Evolutionary conservation across 1,140 invertebrate genomes (phyloP).

Genomic region (Magallana ariakensis): DNA sequence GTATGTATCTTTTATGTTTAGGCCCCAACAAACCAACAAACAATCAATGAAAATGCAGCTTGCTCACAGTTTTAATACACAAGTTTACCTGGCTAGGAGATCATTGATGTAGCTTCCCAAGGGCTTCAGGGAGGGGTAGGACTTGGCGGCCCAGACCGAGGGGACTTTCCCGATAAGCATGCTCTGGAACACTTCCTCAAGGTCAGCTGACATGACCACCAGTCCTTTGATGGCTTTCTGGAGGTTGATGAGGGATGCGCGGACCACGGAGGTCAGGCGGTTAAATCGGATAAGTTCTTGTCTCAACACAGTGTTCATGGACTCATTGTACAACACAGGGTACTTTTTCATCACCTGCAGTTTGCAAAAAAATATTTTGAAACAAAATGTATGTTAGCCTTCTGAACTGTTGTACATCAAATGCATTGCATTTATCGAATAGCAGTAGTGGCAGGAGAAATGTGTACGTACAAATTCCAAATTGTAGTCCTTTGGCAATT

Average conservation of each 20-base stretch:
- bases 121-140: conserved; percentile 80
- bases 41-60: too few relatives aligned
- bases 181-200: conserved; percentile 79
- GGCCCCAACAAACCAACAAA: too few relatives aligned
- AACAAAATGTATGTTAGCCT: neutral
- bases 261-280: conserved; percentile 74
- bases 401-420: too few relatives aligned
- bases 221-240: conserved; percentile 80
- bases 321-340: conserved; percentile 79
- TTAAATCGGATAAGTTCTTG: conserved; percentile 80
- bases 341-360: conserved; percentile 78
- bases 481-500: conserved; percentile 78
- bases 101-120: conserved; percentile 79
- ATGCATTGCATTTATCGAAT: too few relatives aligned
- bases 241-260: conserved; percentile 75
- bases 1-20: too few relatives aligned
- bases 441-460: too few relatives aligned
- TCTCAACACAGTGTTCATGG: conserved; percentile 80
- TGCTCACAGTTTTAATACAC: neutral
- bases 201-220: conserved; percentile 79
- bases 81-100: conserved; percentile 77
- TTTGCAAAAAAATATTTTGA: neutral
- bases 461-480: conserved; percentile 73
- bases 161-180: conserved; percentile 81
- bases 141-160: conserved; percentile 86